Evolutionary conservation across 2,797 vertebrate genomes (phyloP).

Genomic region (Lepilemur ruficaudatus): DNA sequence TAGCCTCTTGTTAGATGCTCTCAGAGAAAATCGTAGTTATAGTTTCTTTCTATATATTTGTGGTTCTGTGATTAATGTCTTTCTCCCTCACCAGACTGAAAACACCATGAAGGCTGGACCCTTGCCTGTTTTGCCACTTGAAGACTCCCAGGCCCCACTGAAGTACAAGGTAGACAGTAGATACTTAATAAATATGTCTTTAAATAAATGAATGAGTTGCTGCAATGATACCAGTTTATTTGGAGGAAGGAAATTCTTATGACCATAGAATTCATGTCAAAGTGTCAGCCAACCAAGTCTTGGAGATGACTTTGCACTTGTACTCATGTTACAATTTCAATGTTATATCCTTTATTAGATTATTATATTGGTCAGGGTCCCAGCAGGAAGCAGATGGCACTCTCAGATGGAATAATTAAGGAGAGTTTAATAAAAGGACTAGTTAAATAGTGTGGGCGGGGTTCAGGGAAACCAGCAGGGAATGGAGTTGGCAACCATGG

Average conservation of each 20-base stretch:
- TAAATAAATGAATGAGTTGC: neutral
- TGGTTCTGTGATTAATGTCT: neutral
- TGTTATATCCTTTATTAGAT: neutral
- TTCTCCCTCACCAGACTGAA: neutral
- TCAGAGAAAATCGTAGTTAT: neutral
- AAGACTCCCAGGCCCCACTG: neutral
- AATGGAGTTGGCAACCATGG: neutral
- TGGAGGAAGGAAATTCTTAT: neutral
- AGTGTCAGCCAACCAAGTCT: neutral
- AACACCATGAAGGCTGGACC: neutral
- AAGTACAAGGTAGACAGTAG: neutral
- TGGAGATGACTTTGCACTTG: neutral
- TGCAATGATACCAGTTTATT: neutral
- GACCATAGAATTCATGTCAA: neutral
- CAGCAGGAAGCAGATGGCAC: neutral
- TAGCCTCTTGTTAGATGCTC: neutral
- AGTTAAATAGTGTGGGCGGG: neutral
- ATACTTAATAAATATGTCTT: neutral
- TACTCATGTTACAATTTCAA: neutral
- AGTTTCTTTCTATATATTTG: neutral
- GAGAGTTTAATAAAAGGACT: neutral
- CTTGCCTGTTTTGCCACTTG: neutral
- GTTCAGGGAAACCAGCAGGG: neutral
- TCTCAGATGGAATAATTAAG: neutral
- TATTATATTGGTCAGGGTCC: neutral